These are phyloP conservation scores for Brachyrhaphis roseni DNA, from an alignment of 2,797 vertebrate species.

Conservation along the genomic window DNA sequence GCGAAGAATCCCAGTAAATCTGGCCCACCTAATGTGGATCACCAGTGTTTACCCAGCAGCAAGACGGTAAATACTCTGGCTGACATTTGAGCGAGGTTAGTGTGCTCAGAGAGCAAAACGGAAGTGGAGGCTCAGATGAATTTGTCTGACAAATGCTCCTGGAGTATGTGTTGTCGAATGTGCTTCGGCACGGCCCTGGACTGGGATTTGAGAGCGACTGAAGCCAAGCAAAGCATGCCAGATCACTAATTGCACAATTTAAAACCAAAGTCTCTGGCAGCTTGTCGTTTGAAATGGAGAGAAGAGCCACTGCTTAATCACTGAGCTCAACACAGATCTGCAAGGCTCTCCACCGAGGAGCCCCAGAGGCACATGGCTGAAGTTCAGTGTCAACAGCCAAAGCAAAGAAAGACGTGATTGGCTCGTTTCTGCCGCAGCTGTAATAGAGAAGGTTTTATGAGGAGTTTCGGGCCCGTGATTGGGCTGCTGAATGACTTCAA, in stretches of 20 bases:
- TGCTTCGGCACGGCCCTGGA: constrained; percentile 64
- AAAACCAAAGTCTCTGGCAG: constrained; percentile 80
- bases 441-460: constrained; percentile 52
- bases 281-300: constrained; percentile 73
- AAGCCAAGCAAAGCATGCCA: constrained; percentile 76
- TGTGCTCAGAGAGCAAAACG: constrained; percentile 63
- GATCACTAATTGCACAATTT: constrained; percentile 82
- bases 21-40: constrained; percentile 47
- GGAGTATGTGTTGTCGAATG: constrained; percentile 72
- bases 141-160: constrained; percentile 76
- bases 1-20: constrained; percentile 57
- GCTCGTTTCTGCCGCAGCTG: constrained; percentile 33
- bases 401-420: constrained; percentile 48
- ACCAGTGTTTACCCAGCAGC: constrained; percentile 62
- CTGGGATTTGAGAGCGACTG: constrained; percentile 73
- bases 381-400: constrained; percentile 67
- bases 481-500: constrained; percentile 38
- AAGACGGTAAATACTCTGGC: constrained; percentile 66
- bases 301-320: constrained; percentile 77
- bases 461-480: constrained; percentile 21
- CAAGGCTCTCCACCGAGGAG: constrained; percentile 57
- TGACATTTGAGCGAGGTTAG: constrained; percentile 70
- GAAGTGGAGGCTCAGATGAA: constrained; percentile 68
- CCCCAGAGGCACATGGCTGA: constrained; percentile 51
- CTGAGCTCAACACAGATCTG: constrained; percentile 75